These are phyloP conservation scores for Grammomys surdaster DNA, from an alignment of 2,113 vertebrate genomes.

Conservation along the genomic window DNA sequence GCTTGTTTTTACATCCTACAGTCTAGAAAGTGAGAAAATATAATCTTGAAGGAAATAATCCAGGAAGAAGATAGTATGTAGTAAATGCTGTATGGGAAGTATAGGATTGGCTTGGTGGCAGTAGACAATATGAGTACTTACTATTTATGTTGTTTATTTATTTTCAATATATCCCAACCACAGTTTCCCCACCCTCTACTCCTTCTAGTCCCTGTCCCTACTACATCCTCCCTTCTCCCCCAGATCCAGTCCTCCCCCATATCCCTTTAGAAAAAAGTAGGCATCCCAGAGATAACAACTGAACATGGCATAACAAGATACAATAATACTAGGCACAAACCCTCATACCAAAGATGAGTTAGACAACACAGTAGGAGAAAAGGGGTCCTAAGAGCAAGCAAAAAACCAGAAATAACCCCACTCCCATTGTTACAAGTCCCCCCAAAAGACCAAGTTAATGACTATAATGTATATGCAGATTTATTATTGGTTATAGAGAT, in stretches of 20 bases:
- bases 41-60: background rate
- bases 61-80: background rate
- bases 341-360: background rate
- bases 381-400: background rate
- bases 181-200: background rate
- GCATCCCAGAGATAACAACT: background rate
- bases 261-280: background rate
- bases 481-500: background rate
- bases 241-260: background rate
- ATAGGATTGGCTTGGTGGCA: background rate
- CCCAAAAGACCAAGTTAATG: background rate
- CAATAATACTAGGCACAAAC: background rate
- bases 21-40: background rate
- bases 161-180: background rate
- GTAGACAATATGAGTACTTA: accelerated
- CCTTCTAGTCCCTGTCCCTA: background rate
- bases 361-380: background rate
- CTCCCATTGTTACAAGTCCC: background rate
- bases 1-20: no score
- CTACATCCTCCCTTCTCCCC: accelerated
- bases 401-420: background rate
- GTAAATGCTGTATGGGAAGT: background rate
- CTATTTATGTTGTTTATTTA: background rate
- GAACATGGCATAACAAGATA: background rate
- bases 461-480: background rate